Conservation (phyloP, 2,797 vertebrate species). For the Euthynnus affinis region DNA sequence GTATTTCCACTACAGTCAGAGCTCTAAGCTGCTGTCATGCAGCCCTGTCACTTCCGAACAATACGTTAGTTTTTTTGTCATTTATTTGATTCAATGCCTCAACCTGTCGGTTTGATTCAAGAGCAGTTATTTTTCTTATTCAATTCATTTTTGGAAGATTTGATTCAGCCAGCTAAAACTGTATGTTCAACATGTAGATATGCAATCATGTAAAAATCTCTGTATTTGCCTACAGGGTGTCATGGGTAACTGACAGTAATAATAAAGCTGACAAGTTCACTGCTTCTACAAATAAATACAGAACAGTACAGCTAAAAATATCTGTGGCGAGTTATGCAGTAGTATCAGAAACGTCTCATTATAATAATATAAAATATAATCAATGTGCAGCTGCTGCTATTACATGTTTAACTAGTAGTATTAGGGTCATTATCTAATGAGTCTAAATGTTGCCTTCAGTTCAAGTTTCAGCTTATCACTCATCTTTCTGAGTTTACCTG, state of each 20-base stretch:
- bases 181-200: background rate
- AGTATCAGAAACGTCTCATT: too few relatives aligned
- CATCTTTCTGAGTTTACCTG: background rate
- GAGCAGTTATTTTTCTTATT: background rate
- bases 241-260: too few relatives aligned
- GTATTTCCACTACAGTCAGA: background rate
- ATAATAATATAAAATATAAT: too few relatives aligned
- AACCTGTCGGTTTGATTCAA: background rate
- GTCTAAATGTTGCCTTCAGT: too few relatives aligned
- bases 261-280: too few relatives aligned
- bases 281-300: too few relatives aligned
- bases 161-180: background rate
- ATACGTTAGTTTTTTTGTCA: background rate
- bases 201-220: background rate
- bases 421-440: too few relatives aligned
- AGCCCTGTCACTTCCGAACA: too few relatives aligned
- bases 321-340: too few relatives aligned
- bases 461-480: too few relatives aligned
- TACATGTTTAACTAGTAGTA: too few relatives aligned
- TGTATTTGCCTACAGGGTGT: background rate
- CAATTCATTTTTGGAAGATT: background rate
- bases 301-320: background rate
- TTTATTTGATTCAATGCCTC: background rate
- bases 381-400: background rate
- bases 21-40: background rate